Percentiles rank a stretch among this genome's conserved stretches.
Evolutionary conservation across 2,888 invertebrate species (phyloP).

Genomic region (Macrophya alboannulata): DNA sequence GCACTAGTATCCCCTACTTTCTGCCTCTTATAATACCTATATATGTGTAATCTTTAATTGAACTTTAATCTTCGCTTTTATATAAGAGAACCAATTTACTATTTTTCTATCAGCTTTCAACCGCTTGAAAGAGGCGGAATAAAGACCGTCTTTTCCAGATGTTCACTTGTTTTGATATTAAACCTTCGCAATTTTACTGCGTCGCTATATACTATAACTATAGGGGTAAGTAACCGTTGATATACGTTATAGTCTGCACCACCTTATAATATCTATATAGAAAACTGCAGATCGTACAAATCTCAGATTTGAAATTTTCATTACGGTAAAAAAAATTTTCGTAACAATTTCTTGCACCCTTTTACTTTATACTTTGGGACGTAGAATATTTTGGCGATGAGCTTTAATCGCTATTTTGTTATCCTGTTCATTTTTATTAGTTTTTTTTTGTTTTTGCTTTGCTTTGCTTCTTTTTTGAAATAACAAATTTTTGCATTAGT

Average conservation of each 20-base stretch:
- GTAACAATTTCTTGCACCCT: background rate
- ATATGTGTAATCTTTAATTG: slow-evolving; percentile 45
- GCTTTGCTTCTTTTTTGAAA: slow-evolving; percentile 2
- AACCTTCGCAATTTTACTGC: slow-evolving; percentile 39
- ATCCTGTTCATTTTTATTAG: background rate
- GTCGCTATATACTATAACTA: background rate
- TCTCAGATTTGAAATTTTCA: background rate
- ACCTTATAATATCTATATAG: background rate
- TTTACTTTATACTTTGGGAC: background rate
- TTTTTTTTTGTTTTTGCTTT: background rate
- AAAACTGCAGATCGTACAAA: background rate
- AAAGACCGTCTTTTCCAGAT: slow-evolving; percentile 54
- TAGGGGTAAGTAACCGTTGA: background rate
- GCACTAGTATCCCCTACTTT: background rate
- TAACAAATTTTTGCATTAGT: slow-evolving; percentile 44
- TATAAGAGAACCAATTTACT: slow-evolving; percentile 43
- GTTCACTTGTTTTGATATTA: slow-evolving; percentile 42
- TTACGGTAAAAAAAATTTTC: background rate
- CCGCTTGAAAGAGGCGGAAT: slow-evolving; percentile 23
- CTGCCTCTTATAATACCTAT: background rate
- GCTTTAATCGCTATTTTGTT: no score
- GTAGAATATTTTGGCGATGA: background rate
- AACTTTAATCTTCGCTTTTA: slow-evolving; percentile 41
- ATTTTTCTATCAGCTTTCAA: slow-evolving; percentile 42
- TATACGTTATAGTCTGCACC: background rate